Base-by-base conservation (phyloP, 2,888 invertebrate species). In the Drosophila paracracens region DNA sequence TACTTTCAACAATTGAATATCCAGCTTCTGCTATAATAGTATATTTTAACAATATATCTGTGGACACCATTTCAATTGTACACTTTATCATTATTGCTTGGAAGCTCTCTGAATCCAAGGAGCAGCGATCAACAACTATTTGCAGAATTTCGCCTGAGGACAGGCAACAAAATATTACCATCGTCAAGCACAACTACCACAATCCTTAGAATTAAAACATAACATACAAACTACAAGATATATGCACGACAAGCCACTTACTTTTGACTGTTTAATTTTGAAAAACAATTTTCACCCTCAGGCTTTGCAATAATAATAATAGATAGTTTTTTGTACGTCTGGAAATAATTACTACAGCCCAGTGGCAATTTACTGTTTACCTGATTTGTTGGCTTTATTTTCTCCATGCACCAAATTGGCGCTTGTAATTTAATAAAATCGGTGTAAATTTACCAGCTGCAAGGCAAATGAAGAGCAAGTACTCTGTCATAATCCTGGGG, bases 401-500 rank as follows among this genome's bases (percentile, higher is more conserved):
- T 21, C 40, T 10, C 13, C 13, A 8, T n/a, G 1, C 51, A 56
- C 10, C 4, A 21, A 63, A 51, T 33, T 61, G n/a, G n/a, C n/a
- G 51, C 36, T 27, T 40, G 61, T 52, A 64, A 69, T 64, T 80
- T 35, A 70, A 65, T 80, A 65, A 70, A 65, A 76, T 65, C 43
- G 52, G 56, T 80, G 36, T 51, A 56, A 29, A 58, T 52, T 59
- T 62, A 56, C 5, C 56, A 51, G 76, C 76, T 76, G 65, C 33
- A 40, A 11, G 76, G 62, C 56, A 80, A 76, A 60, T 48, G 43
- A 53, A 51, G 10, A 35, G 27, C 50, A 51, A 46, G 46, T 48
- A 31, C 36, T 61, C 16, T 36, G 46, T 38, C 53, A 66, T 66
- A 70, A 70, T 80, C 59, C 76, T 62, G 62, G 48, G 61, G 70